Evolutionary conservation across 1,140 invertebrate species (phyloP), one percentile per base, ranked within the genome.

Genomic region (Bombus soroeensis): DNA sequence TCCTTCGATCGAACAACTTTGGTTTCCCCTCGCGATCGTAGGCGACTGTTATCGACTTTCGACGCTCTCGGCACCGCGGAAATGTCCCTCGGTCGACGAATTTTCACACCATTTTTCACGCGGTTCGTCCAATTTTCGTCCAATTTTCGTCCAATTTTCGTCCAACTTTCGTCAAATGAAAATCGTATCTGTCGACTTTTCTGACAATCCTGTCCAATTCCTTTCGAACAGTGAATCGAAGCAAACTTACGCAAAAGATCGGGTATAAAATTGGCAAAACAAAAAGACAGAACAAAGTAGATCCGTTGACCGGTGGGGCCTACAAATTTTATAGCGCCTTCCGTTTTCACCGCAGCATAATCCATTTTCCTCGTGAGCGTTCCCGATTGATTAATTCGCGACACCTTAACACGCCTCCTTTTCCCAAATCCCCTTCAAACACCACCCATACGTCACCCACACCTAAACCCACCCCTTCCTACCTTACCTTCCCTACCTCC

Each of bases 1-100:
- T 39, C 34, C n/a, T n/a, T 62, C 4, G 86, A 86, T 90, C 80
- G 75, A 83, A 80, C 81, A 83, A 77, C 81, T 76, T 83, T n/a
- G 75, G 74, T 90, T 90, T 80, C 66, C 78, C 81, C 82, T 85
- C 83, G 87, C 83, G 89, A 86, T 88, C 89, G 88, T 86, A 83
- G 76, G 82, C 86, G 72, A 87, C 68, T 71, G 78, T 89, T 78
- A 57, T 84, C 86, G 85, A 83, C 80, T 88, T 77, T 75, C 88
- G 89, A 86, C 79, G 89, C 88, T 88, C 82, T 75, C 59, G 79
- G 70, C 73, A 77, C 62, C 81, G 79, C 70, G 87, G 41, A 79
- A 47, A 74, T 80, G 71, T 83, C 82, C 86, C 79, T 86, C 84
- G 87, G 70, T 88, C 84, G 84, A 76, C 81, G 71, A 78, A 53